A percentile compares a stretch with the other conserved stretches of the same genome.
phyloP scores from a whole-genome alignment of 2,888 invertebrate genomes.

The Digitonthophagus gazella region DNA sequence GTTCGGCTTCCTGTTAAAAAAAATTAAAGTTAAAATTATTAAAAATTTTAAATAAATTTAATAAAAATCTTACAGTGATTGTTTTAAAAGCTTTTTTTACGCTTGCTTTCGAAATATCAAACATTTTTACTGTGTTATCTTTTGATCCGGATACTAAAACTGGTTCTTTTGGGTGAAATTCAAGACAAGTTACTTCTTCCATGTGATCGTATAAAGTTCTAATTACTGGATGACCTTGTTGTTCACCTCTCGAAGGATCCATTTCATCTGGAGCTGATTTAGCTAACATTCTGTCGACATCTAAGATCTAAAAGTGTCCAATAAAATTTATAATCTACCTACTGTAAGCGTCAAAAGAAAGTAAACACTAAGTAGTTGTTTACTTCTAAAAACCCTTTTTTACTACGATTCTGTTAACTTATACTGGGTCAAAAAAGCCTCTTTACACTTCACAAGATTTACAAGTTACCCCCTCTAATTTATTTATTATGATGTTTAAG shows the following conservation, averaged over 20 bases:
- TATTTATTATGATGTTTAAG: too few relatives aligned
- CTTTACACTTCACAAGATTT: too few relatives aligned
- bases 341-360: too few relatives aligned
- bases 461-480: too few relatives aligned
- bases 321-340: too few relatives aligned
- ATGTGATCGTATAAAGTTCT: slow-evolving; percentile 96
- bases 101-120: slow-evolving; percentile 97
- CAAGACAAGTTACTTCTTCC: slow-evolving; percentile 94
- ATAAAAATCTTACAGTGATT: slow-evolving; percentile 71
- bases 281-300: slow-evolving; percentile 98
- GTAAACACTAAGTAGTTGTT: too few relatives aligned
- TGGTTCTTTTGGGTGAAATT: slow-evolving; percentile 95
- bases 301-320: slow-evolving; percentile 70
- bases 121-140: slow-evolving; percentile 92
- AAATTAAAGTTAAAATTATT: too few relatives aligned
- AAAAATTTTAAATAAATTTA: too few relatives aligned
- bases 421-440: too few relatives aligned
- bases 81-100: slow-evolving; percentile 97
- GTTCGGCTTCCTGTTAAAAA: slow-evolving; percentile 90
- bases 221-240: slow-evolving; percentile 96
- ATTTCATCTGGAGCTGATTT: slow-evolving; percentile 93
- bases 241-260: slow-evolving; percentile 78
- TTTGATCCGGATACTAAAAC: slow-evolving; percentile 92
- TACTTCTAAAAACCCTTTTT: too few relatives aligned
- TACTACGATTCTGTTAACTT: too few relatives aligned